Base-by-base conservation (phyloP, 1,140 invertebrate genomes). In the Physella acuta region DNA sequence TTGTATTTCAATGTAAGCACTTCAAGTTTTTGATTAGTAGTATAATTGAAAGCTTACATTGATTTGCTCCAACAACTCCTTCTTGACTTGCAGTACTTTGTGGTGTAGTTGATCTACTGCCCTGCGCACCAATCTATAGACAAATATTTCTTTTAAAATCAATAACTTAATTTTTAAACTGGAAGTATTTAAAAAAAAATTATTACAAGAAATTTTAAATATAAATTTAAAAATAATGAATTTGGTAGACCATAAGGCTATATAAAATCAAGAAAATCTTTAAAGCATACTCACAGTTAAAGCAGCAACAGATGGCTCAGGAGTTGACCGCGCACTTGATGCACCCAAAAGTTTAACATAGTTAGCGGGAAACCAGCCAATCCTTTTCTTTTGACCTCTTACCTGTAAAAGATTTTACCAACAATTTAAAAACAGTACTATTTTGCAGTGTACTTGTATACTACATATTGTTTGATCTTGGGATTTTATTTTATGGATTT, bases 291-390 rank as follows among this genome's bases (percentile, higher is more conserved):
- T 70, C 67, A 73, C 74, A 44, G 68, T 68, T 26, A 68, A 33
- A 11, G 39, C 39, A 31, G 56, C 39, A 17, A 3, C 24, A 20
- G 51, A 62, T 36, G 71, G 74, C 30, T 79, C 79, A 39, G 81
- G 81, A 37, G 81, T 81, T 28, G 77, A 79, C 37, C 78, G 71
- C 5, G 76, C 77, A 75, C 80, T 80, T 11, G 69, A 75, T 11
- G 75, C 75, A n/a, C 77, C 79, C 51, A 85, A 71, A 24, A 84
- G 60, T 87, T 97, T 98, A 0, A 99, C 95, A 82, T 98, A 98
- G 58, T 93, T 94, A 28, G 95, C 95, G 11, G 96, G 96, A 84
- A 98, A 98, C 95, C 96, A 99, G 3, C 96, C 96, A 65, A 97
- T 90, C 86, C 97, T 94, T 62, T 93, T 88, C 80, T 95, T 95